phyloP scores from a whole-genome alignment of 2,113 vertebrate species.

The Seriola quinqueradiata region DNA sequence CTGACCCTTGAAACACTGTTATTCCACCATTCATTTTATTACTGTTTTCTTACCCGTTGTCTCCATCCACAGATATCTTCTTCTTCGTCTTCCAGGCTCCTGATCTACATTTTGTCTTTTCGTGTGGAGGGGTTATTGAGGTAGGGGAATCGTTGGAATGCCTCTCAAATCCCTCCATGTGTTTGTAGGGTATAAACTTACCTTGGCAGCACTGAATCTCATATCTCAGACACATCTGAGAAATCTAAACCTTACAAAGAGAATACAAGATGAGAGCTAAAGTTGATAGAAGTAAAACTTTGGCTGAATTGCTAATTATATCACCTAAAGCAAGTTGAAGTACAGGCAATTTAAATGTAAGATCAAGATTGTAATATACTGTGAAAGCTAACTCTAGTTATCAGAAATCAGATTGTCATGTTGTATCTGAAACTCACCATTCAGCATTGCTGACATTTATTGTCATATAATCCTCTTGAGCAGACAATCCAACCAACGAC shows the following conservation, averaged over 20 bases:
- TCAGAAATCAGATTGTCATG: not conserved
- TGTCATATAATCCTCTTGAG: not conserved
- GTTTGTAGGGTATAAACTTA: not conserved
- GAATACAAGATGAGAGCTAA: not conserved
- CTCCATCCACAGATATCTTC: slow-evolving; percentile 27
- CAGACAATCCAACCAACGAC: not conserved
- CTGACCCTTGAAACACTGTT: slow-evolving; percentile 19
- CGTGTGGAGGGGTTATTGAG: slow-evolving; percentile 33
- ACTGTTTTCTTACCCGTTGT: slow-evolving; percentile 1
- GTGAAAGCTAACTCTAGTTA: not conserved
- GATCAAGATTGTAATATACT: not conserved
- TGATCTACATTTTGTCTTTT: slow-evolving; percentile 34
- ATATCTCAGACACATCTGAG: not conserved
- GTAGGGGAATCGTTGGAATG: slow-evolving; percentile 39
- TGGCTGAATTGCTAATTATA: not conserved
- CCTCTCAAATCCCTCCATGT: slow-evolving; percentile 1
- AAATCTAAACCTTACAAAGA: not conserved
- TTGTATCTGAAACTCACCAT: too few species aligned
- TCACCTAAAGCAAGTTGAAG: not conserved
- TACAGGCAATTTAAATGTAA: not conserved
- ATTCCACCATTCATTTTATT: not conserved
- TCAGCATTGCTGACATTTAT: not conserved
- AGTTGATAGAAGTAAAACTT: not conserved
- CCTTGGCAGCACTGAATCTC: not conserved
- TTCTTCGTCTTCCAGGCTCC: slow-evolving; percentile 13